Percentiles rank a stretch among this genome's conserved stretches.
Evolutionary conservation across 2,113 vertebrate genomes (phyloP).

Genomic region (Electrona antarctica): DNA sequence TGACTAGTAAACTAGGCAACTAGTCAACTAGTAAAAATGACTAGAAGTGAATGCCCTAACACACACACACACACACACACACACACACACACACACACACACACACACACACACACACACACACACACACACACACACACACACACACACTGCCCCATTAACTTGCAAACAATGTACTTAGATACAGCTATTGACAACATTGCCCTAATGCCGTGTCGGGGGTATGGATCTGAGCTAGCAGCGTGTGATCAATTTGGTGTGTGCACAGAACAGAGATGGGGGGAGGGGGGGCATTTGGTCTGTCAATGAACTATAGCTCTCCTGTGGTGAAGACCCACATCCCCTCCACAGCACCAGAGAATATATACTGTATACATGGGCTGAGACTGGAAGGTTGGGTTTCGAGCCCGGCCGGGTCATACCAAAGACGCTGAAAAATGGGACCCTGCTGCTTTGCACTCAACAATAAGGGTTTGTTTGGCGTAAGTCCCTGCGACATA

Average conservation of each 20-base stretch:
- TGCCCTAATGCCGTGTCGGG: conserved; percentile 22
- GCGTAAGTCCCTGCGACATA: too few species aligned
- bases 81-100: conserved; percentile 11
- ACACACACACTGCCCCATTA: not conserved
- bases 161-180: not conserved
- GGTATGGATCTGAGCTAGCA: conserved; percentile 58
- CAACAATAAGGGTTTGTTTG: too few species aligned
- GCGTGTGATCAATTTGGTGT: conserved; percentile 32
- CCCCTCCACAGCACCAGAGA: too few species aligned
- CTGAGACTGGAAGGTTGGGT: too few species aligned
- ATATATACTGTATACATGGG: too few species aligned
- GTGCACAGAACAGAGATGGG: not conserved
- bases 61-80: conserved; percentile 21
- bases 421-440: too few species aligned
- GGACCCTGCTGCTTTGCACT: too few species aligned
- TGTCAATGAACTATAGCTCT: not conserved
- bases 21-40: too few species aligned
- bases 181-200: conserved; percentile 30
- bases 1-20: too few species aligned
- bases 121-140: conserved; percentile 16
- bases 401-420: too few species aligned
- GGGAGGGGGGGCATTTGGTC: not conserved
- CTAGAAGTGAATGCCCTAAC: not conserved
- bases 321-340: too few species aligned
- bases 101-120: conserved; percentile 4